Evolutionary conservation across 1,140 invertebrate species (phyloP), one percentile per base, ranked within the genome.

Genomic region (Charaxes varanes): DNA sequence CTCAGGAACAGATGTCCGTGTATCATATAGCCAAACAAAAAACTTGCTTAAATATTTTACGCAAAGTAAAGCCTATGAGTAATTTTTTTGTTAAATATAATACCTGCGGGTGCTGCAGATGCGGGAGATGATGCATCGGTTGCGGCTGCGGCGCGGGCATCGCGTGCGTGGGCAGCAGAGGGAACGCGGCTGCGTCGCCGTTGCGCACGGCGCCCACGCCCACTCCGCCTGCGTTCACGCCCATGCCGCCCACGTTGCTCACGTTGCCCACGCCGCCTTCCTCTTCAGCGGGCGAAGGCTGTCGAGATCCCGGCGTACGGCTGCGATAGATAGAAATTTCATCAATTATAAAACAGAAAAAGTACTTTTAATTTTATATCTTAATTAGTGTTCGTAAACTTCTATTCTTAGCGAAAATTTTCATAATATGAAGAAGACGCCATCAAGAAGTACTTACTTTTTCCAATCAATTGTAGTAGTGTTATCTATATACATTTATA

Each of bases 281-380:
- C 58, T 96, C 94, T 69, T 95, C 93, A 5, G 93, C 93, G 2
- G 94, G 94, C 4, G 94, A 96, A 11, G 93, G 94, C 69, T 97
- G 94, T 60, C 93, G 88, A 54, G 94, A 96, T n/a, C 94, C 93
- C 3, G 92, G 92, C 44, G 92, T 94, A 40, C 93, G 92, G 67
- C 92, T 94, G 79, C 6, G 88, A 55, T 8, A 14, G 12, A n/a
- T n/a, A 35, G 3, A 33, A 22, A 3, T 22, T 2, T 8, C 7
- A n/a, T 22, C 21, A 22, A n/a, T n/a, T n/a, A n/a, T n/a, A n/a
- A n/a, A n/a, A n/a, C n/a, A n/a, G n/a, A n/a, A n/a, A n/a, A n/a
- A n/a, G n/a, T n/a, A n/a, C n/a, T n/a, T n/a, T n/a, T n/a, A n/a
- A n/a, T n/a, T n/a, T n/a, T n/a, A n/a, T n/a, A n/a, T n/a, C n/a